These are phyloP conservation scores for Rhagoletis zephyria DNA, from an alignment of 1,140 invertebrate species.

Conservation along the genomic window DNA sequence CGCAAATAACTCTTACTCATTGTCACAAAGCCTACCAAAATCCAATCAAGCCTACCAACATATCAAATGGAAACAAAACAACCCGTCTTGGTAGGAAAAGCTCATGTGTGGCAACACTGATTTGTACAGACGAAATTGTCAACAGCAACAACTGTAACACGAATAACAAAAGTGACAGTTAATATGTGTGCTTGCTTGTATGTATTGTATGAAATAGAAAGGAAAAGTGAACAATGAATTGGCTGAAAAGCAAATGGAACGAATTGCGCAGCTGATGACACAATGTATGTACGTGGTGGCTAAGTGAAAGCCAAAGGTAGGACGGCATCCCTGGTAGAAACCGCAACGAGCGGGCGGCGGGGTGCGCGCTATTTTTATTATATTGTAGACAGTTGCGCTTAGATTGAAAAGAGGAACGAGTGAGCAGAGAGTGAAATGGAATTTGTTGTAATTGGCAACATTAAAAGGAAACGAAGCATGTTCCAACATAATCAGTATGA, in stretches of 20 bases:
- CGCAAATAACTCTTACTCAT: too few relatives aligned
- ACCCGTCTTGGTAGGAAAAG: too few relatives aligned
- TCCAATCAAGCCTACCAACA: too few relatives aligned
- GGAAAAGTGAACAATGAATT: slow-evolving; percentile 33
- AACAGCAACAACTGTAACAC: not conserved
- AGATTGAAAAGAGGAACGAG: not conserved
- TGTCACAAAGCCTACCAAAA: too few relatives aligned
- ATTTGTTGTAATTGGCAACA: slow-evolving; percentile 53
- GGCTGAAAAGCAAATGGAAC: slow-evolving; percentile 41
- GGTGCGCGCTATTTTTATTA: too few relatives aligned
- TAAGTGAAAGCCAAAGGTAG: not conserved
- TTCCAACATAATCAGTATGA: slow-evolving; percentile 54
- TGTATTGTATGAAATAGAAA: not conserved
- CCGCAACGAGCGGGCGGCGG: not conserved
- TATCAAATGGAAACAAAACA: too few relatives aligned
- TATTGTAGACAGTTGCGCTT: not conserved
- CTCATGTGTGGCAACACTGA: too few relatives aligned
- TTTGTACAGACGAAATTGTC: slow-evolving; percentile 1
- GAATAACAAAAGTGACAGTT: not conserved
- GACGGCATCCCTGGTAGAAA: too few relatives aligned
- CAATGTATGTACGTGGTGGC: slow-evolving; percentile 23
- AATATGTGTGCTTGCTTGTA: not conserved
- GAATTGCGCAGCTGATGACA: slow-evolving; percentile 18
- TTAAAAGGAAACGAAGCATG: slow-evolving; percentile 54
- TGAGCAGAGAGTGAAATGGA: slow-evolving; percentile 23